These are phyloP conservation scores for Antechinus stuartii DNA, from an alignment of 2,113 vertebrate species.

Conservation along the genomic window DNA sequence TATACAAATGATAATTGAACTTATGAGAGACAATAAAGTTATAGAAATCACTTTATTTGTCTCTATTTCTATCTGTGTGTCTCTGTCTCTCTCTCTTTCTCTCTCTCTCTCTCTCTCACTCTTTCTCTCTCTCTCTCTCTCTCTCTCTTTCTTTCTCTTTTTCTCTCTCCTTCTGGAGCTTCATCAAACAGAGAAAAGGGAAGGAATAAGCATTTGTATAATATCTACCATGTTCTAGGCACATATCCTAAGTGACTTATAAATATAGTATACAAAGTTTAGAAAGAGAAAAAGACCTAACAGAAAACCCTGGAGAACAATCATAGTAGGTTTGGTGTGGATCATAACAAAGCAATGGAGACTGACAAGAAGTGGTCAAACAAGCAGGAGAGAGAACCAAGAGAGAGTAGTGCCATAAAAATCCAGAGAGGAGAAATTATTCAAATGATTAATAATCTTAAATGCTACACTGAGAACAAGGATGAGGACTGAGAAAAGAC, in stretches of 20 bases:
- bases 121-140: neutral
- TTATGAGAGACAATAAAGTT: neutral
- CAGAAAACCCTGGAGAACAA: neutral
- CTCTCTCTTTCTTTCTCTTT: neutral
- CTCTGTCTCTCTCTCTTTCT: neutral
- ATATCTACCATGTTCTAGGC: neutral
- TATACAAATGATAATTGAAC: neutral
- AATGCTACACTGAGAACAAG: neutral
- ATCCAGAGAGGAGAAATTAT: neutral
- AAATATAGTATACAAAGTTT: neutral
- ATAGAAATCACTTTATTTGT: neutral
- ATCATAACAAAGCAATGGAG: neutral
- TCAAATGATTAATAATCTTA: neutral
- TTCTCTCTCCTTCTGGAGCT: neutral
- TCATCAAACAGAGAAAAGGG: neutral
- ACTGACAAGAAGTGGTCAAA: neutral
- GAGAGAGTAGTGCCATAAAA: neutral
- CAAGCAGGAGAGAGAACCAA: neutral
- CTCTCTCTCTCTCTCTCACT: too few species aligned
- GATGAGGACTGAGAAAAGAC: neutral
- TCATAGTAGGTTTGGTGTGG: neutral
- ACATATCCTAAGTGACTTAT: neutral
- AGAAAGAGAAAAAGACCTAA: neutral
- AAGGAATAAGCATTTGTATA: neutral
- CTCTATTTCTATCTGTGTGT: too few species aligned